Evolutionary conservation across 2,797 vertebrate genomes (phyloP), one percentile per base, ranked within the genome.

Genomic region (Gymnoscopelus braueri): DNA sequence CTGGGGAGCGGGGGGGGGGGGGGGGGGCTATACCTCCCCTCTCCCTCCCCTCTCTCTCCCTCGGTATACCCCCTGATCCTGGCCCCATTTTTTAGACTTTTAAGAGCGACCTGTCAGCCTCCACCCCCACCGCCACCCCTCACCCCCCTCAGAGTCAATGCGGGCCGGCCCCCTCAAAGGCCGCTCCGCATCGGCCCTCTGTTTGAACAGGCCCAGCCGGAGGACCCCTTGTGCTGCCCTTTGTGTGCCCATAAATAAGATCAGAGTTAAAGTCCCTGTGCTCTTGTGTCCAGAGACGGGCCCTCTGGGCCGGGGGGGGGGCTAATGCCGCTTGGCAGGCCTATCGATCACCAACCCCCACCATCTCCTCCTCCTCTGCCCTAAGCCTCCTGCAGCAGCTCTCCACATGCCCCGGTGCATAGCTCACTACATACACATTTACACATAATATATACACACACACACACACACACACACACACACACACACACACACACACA

Each of bases 181-280:
- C 70, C 84, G 74, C 67, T 88, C 89, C 81, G 58, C 90, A 89
- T 86, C 66, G 66, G 89, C 90, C 89, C 90, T 90, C 91, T 92
- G 92, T 92, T 92, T 91, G 90, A 93, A 91, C 91, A 91, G 88
- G 79, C 88, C 87, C 83, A 83, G 83, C 84, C 89, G 83, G 88
- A 92, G 89, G 87, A 88, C 84, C 89, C 78, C 83, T 88, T 85
- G 89, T 89, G 79, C 87, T 88, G 80, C 75, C 83, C 82, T 92
- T 95, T 95, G 93, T 94, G 86, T 48, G 81, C 89, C 89, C 84
- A 83, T 92, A 93, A 94, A 94, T 93, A 94, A 92, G 92, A 93
- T 93, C 92, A 94, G 87, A 93, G 91, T 90, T 91, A 88, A 88
- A 91, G 87, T 93, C 92, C 85, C 88, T 84, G 72, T 73, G 79